Conservation (phyloP, 2,797 vertebrate genomes). For the Mallotus villosus region DNA sequence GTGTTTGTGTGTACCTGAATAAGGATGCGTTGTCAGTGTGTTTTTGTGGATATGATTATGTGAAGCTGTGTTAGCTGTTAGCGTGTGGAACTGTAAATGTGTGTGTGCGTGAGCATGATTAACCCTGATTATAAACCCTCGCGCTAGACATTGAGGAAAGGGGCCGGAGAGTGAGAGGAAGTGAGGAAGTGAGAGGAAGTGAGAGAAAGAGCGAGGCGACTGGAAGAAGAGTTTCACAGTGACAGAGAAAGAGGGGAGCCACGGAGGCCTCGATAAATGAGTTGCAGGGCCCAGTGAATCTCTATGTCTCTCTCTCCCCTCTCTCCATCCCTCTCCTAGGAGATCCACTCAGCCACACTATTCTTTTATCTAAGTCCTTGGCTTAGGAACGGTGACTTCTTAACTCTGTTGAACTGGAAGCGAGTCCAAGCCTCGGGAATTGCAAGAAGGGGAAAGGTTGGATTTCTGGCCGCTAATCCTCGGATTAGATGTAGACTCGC, state of each 20-base stretch:
- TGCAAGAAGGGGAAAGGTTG: constrained; percentile 22
- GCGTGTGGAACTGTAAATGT: too few species aligned
- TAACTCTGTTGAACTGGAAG: constrained; percentile 38
- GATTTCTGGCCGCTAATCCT: constrained; percentile 29
- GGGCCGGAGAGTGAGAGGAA: background rate
- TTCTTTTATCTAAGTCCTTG: constrained; percentile 15
- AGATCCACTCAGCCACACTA: constrained; percentile 20
- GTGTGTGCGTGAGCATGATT: too few species aligned
- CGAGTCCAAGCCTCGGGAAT: constrained; percentile 42
- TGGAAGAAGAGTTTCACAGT: constrained; percentile 24
- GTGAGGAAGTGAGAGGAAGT: too few species aligned
- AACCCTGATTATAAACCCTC: too few species aligned
- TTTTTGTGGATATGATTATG: too few species aligned
- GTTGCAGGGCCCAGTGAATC: constrained; percentile 19
- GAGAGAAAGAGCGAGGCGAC: too few species aligned
- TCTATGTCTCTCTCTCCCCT: constrained; percentile 14
- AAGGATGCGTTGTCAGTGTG: too few species aligned
- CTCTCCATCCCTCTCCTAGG: constrained; percentile 31
- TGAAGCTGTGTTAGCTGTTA: too few species aligned
- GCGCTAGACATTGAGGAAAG: too few species aligned
- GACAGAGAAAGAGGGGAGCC: constrained; percentile 37
- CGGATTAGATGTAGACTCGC: constrained; percentile 23
- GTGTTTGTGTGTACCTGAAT: too few species aligned
- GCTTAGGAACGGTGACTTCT: constrained; percentile 39
- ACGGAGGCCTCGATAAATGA: constrained; percentile 40